Evolutionary conservation across 2,113 vertebrate species (phyloP).

Genomic region (Ceyx cyanopectus): DNA sequence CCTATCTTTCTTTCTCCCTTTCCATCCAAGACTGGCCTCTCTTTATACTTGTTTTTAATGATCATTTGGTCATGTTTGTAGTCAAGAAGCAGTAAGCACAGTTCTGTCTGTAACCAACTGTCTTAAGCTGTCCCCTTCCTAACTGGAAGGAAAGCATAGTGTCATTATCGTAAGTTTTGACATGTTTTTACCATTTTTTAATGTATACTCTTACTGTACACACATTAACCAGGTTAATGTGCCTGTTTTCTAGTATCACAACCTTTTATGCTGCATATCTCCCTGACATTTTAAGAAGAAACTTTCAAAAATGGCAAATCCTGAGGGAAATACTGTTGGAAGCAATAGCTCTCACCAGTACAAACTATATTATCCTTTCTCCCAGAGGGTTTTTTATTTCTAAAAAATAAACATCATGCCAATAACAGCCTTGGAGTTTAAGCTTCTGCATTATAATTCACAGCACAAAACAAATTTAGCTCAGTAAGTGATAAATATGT

Average conservation of each 20-base stretch:
- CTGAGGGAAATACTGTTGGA: background rate
- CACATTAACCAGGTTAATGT: conserved; percentile 30
- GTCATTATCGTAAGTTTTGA: background rate
- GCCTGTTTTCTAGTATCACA: background rate
- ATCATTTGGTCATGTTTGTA: background rate
- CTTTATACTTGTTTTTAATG: background rate
- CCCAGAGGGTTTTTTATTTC: background rate
- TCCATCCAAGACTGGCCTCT: background rate
- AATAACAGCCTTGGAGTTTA: background rate
- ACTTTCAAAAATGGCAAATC: background rate
- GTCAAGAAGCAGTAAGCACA: background rate
- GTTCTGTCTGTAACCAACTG: background rate
- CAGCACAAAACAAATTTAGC: background rate
- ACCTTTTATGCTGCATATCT: conserved; percentile 10
- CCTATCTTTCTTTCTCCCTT: background rate
- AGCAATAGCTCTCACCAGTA: background rate
- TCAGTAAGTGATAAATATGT: background rate
- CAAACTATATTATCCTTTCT: background rate
- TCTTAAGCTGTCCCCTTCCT: conserved; percentile 28
- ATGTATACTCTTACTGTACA: background rate
- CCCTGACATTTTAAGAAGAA: background rate
- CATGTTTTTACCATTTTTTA: background rate
- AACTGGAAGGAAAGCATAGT: background rate
- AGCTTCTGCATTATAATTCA: background rate
- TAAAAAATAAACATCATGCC: background rate